Evolutionary conservation across 2,113 vertebrate genomes (phyloP).

Genomic region (Mormyrus lacerda): DNA sequence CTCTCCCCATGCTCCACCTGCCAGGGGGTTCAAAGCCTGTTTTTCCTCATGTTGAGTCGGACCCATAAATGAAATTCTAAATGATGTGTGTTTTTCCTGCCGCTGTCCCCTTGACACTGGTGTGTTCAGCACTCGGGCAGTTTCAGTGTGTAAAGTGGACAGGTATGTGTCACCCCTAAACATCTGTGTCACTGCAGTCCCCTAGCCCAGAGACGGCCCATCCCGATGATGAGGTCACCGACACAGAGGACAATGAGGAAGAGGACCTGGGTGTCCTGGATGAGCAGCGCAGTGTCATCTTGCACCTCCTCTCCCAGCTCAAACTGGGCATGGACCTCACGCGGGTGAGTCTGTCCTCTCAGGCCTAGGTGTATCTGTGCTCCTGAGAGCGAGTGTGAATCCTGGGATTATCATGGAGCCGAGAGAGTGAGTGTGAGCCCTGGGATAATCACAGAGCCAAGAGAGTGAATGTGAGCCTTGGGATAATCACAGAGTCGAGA

Average conservation of each 20-base stretch:
- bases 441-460: neutral
- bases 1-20: neutral
- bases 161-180: neutral
- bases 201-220: conserved; percentile 56
- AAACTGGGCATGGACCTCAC: conserved; percentile 90
- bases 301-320: conserved; percentile 86
- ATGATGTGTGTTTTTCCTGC: neutral
- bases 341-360: conserved; percentile 51
- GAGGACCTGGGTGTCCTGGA: conserved; percentile 76
- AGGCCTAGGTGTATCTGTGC: neutral
- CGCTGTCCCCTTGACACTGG: neutral
- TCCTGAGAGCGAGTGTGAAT: neutral
- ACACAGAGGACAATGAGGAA: conserved; percentile 79
- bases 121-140: neutral
- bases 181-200: conserved; percentile 16
- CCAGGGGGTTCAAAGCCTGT: neutral
- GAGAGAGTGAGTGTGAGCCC: neutral
- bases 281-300: conserved; percentile 77
- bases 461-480: neutral
- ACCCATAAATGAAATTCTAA: neutral
- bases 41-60: neutral
- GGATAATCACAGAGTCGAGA: neutral
- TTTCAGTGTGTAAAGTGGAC: neutral
- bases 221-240: conserved; percentile 73
- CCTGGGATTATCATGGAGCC: neutral